phyloP scores from a whole-genome alignment of 2,797 vertebrate species.

The Notolabrus celidotus region DNA sequence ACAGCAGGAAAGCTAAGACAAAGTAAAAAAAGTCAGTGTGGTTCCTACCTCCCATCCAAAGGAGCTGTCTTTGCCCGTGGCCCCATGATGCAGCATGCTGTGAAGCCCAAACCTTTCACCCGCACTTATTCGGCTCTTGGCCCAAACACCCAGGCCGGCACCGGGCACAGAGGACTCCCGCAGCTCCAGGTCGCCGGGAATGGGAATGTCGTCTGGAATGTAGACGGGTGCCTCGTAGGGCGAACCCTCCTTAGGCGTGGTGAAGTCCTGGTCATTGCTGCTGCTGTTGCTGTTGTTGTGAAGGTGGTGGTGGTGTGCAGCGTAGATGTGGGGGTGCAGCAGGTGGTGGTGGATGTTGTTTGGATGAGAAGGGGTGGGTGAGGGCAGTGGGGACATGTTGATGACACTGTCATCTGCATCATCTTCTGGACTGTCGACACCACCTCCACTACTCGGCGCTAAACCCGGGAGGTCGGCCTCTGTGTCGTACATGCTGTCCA shows the following conservation, averaged over 20 bases:
- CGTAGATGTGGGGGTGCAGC: conserved; percentile 75
- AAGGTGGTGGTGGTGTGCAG: conserved; percentile 72
- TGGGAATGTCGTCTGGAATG: conserved; percentile 99
- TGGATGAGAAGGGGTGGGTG: conserved; percentile 89
- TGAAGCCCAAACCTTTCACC: conserved; percentile 95
- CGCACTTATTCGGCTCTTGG: conserved; percentile 90
- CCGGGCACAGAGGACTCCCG: conserved; percentile 97
- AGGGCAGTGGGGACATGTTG: conserved; percentile 89
- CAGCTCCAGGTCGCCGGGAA: conserved; percentile 96
- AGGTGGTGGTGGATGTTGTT: conserved; percentile 83
- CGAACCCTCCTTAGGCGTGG: conserved; percentile 95
- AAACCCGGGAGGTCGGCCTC: conserved; percentile 90
- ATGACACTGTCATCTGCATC: conserved; percentile 90
- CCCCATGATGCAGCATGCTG: conserved; percentile 84
- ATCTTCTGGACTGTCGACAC: conserved; percentile 93
- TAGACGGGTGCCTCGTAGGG: conserved; percentile 98
- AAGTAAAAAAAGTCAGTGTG: not conserved
- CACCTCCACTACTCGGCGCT: conserved; percentile 79
- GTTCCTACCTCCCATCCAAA: conserved; percentile 98
- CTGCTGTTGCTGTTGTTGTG: conserved; percentile 77
- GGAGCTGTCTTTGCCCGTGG: conserved; percentile 89
- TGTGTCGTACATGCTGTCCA: conserved; percentile 94
- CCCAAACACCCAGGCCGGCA: conserved; percentile 96
- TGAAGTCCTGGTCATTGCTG: conserved; percentile 95
- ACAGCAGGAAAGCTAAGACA: not conserved